Evolutionary conservation across 2,888 invertebrate species (phyloP).

Genomic region (Pasiphila rectangulata): DNA sequence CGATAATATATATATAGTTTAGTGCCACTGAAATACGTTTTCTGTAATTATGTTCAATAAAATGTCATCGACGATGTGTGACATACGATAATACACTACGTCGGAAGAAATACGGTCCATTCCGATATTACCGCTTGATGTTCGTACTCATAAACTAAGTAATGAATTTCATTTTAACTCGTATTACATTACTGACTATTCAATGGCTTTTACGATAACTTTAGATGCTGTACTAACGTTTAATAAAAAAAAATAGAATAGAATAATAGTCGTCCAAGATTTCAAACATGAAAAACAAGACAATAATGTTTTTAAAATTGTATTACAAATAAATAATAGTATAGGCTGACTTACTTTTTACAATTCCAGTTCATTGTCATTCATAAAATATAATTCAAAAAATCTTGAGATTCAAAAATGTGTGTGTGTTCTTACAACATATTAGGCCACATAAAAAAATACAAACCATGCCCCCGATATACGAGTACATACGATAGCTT

Average conservation of each 20-base stretch:
- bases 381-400: too few species aligned
- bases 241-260: constrained; percentile 12
- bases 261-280: constrained; percentile 10
- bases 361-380: too few species aligned
- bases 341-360: constrained; percentile 1
- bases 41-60: too few species aligned
- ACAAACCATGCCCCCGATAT: too few species aligned
- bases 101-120: neutral
- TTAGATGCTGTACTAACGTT: neutral
- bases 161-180: neutral
- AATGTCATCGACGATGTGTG: too few species aligned
- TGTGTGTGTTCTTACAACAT: too few species aligned
- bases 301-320: constrained; percentile 20
- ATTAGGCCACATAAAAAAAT: too few species aligned
- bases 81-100: neutral
- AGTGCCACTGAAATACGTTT: too few species aligned
- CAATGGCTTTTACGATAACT: neutral
- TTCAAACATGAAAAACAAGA: constrained; percentile 15
- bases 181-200: neutral
- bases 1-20: too few species aligned
- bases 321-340: neutral
- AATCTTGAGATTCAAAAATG: too few species aligned
- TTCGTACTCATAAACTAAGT: constrained; percentile 1
- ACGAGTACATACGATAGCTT: too few species aligned
- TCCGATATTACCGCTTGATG: neutral